These are phyloP conservation scores for Andricus curvator DNA, from an alignment of 2,888 invertebrate genomes.

Conservation along the genomic window DNA sequence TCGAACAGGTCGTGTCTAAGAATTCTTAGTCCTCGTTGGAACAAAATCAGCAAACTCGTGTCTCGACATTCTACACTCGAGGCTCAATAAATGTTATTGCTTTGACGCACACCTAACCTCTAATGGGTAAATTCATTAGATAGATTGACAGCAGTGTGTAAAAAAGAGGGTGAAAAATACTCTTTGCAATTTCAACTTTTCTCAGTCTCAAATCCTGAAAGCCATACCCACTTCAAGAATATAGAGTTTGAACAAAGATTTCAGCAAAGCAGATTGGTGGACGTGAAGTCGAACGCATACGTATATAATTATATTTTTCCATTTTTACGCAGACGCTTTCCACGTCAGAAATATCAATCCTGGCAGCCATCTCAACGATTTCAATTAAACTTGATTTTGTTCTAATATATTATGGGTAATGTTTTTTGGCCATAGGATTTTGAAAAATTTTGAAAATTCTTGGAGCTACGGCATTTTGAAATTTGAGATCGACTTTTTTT, in stretches of 20 bases:
- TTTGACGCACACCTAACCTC: slow-evolving; percentile 67
- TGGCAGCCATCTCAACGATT: no score
- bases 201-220: background rate
- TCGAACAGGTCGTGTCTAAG: slow-evolving; percentile 40
- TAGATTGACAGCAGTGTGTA: slow-evolving; percentile 15
- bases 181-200: background rate
- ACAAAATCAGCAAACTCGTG: slow-evolving; percentile 62
- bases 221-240: background rate
- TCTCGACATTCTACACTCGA: slow-evolving; percentile 60
- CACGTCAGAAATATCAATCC: no score
- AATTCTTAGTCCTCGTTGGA: slow-evolving; percentile 60
- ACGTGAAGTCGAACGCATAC: no score
- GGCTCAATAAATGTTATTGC: slow-evolving; percentile 68
- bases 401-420: no score
- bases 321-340: no score
- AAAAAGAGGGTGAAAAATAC: background rate
- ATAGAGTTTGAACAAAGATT: background rate
- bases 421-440: no score
- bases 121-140: slow-evolving; percentile 41
- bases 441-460: no score
- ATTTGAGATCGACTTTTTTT: no score
- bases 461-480: no score
- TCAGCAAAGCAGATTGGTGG: background rate
- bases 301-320: no score
- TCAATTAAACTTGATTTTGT: no score